These are phyloP conservation scores for Manduca sexta DNA, from an alignment of 1,140 invertebrate species.

Conservation along the genomic window DNA sequence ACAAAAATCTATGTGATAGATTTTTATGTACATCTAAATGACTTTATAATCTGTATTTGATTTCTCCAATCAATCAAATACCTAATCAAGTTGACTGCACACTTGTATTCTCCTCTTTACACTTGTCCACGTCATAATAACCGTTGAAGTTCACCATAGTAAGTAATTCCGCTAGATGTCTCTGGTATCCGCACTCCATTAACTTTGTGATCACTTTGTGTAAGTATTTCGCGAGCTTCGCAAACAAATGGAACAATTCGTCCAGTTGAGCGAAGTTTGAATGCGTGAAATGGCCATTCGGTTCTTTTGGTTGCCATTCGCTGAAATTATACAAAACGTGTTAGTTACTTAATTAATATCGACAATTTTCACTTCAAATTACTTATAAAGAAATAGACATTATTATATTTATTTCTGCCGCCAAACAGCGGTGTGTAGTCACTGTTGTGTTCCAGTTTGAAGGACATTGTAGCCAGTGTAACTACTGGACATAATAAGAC, in stretches of 20 bases:
- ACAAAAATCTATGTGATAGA: too few species aligned
- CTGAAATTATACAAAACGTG: slow-evolving; percentile 26
- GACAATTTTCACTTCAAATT: too few species aligned
- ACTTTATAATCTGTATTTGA: too few species aligned
- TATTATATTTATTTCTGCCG: too few species aligned
- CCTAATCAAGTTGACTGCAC: slow-evolving; percentile 22
- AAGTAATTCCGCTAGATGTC: slow-evolving; percentile 60
- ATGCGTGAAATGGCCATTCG: slow-evolving; percentile 51
- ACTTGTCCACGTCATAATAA: slow-evolving; percentile 54
- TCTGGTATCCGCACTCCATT: slow-evolving; percentile 67
- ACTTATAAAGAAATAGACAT: too few species aligned
- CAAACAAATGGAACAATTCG: slow-evolving; percentile 61
- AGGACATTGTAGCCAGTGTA: too few species aligned
- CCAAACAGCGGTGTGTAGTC: too few species aligned
- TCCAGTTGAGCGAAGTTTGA: slow-evolving; percentile 51
- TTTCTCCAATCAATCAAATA: too few species aligned
- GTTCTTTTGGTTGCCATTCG: slow-evolving; percentile 63
- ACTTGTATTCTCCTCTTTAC: slow-evolving; percentile 33
- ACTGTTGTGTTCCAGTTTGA: too few species aligned
- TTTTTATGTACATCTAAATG: too few species aligned
- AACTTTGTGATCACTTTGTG: slow-evolving; percentile 62
- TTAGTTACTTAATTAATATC: too few species aligned
- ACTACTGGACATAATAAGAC: too few species aligned
- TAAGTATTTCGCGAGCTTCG: slow-evolving; percentile 62
- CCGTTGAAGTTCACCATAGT: slow-evolving; percentile 67